Percentiles rank a stretch among this genome's conserved stretches.
phyloP scores from a whole-genome alignment of 2,888 invertebrate genomes.

The Apantesis nais region DNA sequence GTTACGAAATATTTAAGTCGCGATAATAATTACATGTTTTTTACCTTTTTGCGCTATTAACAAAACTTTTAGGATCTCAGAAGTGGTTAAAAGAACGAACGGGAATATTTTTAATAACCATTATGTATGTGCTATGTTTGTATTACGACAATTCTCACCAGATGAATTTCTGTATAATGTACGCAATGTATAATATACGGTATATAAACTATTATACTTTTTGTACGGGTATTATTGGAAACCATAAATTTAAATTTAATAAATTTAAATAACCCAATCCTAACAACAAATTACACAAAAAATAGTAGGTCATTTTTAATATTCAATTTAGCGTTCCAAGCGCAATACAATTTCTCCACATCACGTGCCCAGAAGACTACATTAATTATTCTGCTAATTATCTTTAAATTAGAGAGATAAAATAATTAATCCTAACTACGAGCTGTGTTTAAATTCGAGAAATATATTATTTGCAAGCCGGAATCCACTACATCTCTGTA shows the following conservation, averaged over 20 bases:
- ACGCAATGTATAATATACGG: no score
- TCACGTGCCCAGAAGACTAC: conserved; percentile 4
- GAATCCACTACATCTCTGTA: conserved; percentile 3
- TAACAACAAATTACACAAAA: neutral
- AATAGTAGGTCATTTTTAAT: neutral
- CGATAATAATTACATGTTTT: neutral
- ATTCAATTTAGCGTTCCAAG: neutral
- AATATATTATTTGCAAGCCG: conserved; percentile 3
- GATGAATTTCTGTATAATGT: no score
- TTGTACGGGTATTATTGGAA: neutral
- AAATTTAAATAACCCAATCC: neutral
- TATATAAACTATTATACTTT: neutral
- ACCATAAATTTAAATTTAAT: neutral
- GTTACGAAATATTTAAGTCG: neutral
- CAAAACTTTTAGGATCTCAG: neutral
- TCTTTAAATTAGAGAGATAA: neutral
- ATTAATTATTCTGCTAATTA: conserved; percentile 11
- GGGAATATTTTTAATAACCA: no score
- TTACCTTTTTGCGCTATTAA: neutral
- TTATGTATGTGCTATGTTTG: neutral
- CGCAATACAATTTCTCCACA: conserved; percentile 4
- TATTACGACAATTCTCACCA: neutral
- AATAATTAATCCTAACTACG: conserved; percentile 8
- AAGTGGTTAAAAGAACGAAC: no score
- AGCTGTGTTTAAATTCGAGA: conserved; percentile 4